These are phyloP conservation scores for Acomys russatus DNA, from an alignment of 2,797 vertebrate genomes.

Conservation along the genomic window DNA sequence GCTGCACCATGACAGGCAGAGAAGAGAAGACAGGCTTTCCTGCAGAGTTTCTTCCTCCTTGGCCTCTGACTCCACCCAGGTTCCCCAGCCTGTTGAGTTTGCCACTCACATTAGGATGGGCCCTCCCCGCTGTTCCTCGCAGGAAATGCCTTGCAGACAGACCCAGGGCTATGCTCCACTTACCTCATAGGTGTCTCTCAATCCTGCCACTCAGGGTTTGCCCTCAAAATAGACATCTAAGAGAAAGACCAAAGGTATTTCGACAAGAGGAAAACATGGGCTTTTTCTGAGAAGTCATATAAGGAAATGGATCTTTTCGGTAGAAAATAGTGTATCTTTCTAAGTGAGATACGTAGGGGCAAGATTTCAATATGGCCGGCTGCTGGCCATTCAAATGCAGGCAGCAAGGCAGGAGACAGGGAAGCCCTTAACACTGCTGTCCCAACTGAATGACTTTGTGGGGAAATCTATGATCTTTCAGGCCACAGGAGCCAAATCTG, in stretches of 20 bases:
- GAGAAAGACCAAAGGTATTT: conserved; percentile 24
- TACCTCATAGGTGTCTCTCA: background rate
- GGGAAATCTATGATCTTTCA: background rate
- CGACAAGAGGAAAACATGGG: background rate
- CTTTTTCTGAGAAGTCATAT: background rate
- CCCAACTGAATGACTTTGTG: conserved; percentile 17
- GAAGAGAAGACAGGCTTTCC: background rate
- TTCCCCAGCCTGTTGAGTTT: background rate
- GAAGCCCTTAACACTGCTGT: background rate
- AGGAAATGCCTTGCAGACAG: background rate
- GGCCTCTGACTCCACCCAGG: background rate
- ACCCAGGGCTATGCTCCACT: too few relatives aligned
- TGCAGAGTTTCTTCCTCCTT: background rate
- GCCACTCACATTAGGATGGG: background rate
- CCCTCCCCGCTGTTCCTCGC: background rate
- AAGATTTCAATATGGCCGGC: conserved; percentile 10
- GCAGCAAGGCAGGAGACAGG: background rate
- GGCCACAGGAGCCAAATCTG: background rate
- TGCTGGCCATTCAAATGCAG: conserved; percentile 24
- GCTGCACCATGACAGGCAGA: background rate
- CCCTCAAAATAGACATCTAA: background rate
- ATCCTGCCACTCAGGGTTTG: background rate
- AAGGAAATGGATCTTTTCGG: conserved; percentile 27
- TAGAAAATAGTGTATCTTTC: conserved; percentile 17
- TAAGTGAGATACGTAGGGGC: background rate